These are phyloP conservation scores for Epinephelus awoara DNA, from an alignment of 2,797 vertebrate species.

Conservation along the genomic window DNA sequence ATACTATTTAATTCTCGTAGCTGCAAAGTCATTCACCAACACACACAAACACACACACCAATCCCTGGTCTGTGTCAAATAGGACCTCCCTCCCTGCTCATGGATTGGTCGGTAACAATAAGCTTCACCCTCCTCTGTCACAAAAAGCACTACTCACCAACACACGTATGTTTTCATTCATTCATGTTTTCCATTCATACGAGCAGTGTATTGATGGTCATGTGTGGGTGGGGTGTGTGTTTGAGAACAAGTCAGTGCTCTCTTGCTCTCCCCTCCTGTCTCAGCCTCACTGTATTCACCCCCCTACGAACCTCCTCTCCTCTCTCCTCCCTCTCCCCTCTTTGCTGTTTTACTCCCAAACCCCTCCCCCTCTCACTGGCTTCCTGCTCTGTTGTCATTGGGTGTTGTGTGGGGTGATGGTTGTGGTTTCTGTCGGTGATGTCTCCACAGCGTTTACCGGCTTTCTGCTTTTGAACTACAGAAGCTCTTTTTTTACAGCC, in stretches of 20 bases:
- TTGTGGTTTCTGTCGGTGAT: constrained; percentile 78
- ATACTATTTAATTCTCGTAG: constrained; percentile 38
- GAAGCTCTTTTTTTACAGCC: constrained; percentile 7
- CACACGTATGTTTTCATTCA: constrained; percentile 62
- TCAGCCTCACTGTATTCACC: constrained; percentile 1
- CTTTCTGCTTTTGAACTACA: constrained; percentile 50
- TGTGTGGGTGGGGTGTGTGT: constrained; percentile 3
- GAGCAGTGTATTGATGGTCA: not conserved
- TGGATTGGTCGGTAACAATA: constrained; percentile 36
- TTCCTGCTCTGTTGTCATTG: constrained; percentile 69
- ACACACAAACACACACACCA: constrained; percentile 13
- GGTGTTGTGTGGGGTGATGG: constrained; percentile 77
- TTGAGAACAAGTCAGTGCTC: not conserved
- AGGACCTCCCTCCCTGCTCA: constrained; percentile 32
- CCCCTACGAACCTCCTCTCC: constrained; percentile 18
- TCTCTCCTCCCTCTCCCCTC: constrained; percentile 17
- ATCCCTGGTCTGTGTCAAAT: constrained; percentile 17
- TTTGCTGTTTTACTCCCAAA: constrained; percentile 34
- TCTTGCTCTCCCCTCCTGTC: constrained; percentile 6
- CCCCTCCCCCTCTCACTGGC: constrained; percentile 59
- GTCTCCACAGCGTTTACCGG: constrained; percentile 74
- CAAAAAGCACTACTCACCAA: constrained; percentile 15
- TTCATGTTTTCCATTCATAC: constrained; percentile 52
- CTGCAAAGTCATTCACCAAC: constrained; percentile 55
- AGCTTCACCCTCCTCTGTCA: constrained; percentile 10